phyloP scores from a whole-genome alignment of 2,797 vertebrate species.

The Scyliorhinus canicula region DNA sequence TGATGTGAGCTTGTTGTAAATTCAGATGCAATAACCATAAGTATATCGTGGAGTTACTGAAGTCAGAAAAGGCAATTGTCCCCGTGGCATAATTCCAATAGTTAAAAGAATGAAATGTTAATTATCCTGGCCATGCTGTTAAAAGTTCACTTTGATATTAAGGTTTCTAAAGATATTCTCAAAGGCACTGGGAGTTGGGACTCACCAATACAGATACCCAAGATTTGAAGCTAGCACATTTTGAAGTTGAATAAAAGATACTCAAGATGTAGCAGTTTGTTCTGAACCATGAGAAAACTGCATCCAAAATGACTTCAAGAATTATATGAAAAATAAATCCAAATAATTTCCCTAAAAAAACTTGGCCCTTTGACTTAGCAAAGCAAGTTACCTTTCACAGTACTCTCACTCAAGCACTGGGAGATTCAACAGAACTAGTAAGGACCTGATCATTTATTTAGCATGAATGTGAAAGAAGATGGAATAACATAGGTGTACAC shows the following conservation, averaged over 20 bases:
- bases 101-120: background rate
- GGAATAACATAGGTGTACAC: background rate
- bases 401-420: background rate
- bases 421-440: background rate
- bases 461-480: background rate
- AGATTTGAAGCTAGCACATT: background rate
- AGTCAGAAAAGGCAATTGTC: background rate
- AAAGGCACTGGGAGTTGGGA: background rate
- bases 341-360: background rate
- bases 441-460: background rate
- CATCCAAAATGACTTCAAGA: constrained; percentile 2
- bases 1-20: background rate
- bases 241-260: background rate
- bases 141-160: background rate
- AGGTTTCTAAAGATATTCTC: background rate
- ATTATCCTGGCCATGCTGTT: background rate
- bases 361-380: background rate
- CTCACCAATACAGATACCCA: background rate
- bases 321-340: background rate
- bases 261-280: background rate
- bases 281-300: background rate
- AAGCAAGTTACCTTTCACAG: background rate
- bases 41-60: background rate
- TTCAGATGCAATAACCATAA: background rate
- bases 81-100: background rate